These are phyloP conservation scores for Pyrgilauda ruficollis DNA, from an alignment of 2,113 vertebrate genomes.

Conservation along the genomic window DNA sequence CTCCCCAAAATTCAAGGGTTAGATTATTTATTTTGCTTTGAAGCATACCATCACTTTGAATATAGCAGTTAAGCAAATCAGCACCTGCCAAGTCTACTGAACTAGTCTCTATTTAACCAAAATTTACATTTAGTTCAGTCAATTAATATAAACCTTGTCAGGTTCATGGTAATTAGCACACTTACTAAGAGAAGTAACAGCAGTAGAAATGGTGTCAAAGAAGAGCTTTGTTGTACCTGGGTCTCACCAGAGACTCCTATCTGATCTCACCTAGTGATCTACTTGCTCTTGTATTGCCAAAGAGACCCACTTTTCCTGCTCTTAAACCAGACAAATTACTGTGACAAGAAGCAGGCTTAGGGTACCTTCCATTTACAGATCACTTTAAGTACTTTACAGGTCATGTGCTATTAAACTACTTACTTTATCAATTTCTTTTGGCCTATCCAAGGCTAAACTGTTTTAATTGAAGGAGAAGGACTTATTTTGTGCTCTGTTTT, in stretches of 20 bases:
- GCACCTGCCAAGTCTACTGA: not conserved
- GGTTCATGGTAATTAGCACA: conserved; percentile 49
- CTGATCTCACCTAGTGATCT: conserved; percentile 61
- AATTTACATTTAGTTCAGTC: conserved; percentile 46
- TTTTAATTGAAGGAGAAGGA: not conserved
- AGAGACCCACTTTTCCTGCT: conserved; percentile 29
- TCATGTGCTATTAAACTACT: conserved; percentile 49
- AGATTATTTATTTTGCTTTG: not conserved
- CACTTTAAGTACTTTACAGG: conserved; percentile 46
- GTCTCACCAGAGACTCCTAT: conserved; percentile 24
- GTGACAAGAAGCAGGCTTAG: conserved; percentile 53
- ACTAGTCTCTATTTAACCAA: conserved; percentile 11
- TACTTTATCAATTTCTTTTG: conserved; percentile 25
- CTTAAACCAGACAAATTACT: conserved; percentile 60
- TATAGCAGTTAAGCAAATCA: not conserved
- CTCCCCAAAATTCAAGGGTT: not conserved
- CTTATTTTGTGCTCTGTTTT: not conserved
- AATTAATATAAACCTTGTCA: conserved; percentile 47
- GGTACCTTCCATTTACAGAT: conserved; percentile 48
- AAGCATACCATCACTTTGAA: not conserved
- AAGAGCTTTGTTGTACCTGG: not conserved
- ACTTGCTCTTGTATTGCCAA: conserved; percentile 29
- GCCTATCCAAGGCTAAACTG: conserved; percentile 7
- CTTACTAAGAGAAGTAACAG: conserved; percentile 42
- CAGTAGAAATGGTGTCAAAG: conserved; percentile 17